These are phyloP conservation scores for Lithobates pipiens DNA, from an alignment of 2,797 vertebrate species.

Conservation along the genomic window DNA sequence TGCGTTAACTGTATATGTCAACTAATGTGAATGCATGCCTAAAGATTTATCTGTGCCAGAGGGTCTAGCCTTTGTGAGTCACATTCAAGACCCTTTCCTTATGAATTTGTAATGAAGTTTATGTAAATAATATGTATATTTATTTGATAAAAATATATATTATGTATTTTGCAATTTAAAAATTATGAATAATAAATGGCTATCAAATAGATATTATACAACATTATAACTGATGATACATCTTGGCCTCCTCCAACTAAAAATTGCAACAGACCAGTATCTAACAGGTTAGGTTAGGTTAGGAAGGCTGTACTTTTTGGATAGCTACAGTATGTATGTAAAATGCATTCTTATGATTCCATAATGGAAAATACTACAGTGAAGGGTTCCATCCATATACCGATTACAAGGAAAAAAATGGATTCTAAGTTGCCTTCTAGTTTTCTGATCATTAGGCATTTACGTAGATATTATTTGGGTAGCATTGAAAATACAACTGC, in stretches of 20 bases:
- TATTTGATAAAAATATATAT: background rate
- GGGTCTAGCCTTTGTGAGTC: background rate
- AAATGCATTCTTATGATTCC: background rate
- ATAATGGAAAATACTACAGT: background rate
- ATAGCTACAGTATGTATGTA: background rate
- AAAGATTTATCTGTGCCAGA: background rate
- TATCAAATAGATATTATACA: background rate
- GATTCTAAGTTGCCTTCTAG: no score
- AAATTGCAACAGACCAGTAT: background rate
- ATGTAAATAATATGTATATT: slow-evolving; percentile 5
- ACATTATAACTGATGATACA: background rate
- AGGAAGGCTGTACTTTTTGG: background rate
- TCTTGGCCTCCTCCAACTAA: background rate
- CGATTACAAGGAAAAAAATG: no score
- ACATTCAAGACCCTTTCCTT: background rate
- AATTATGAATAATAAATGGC: background rate
- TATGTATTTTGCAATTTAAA: background rate
- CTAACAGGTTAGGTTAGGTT: no score
- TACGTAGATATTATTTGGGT: no score
- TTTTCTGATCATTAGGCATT: background rate
- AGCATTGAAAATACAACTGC: no score
- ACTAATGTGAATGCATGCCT: slow-evolving; percentile 2
- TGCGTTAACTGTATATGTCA: background rate
- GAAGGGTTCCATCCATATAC: no score
- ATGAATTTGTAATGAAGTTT: background rate